Percentiles rank a stretch among this genome's conserved stretches.
Conservation (phyloP, 2,888 invertebrate species). For the Celastrina argiolus region DNA sequence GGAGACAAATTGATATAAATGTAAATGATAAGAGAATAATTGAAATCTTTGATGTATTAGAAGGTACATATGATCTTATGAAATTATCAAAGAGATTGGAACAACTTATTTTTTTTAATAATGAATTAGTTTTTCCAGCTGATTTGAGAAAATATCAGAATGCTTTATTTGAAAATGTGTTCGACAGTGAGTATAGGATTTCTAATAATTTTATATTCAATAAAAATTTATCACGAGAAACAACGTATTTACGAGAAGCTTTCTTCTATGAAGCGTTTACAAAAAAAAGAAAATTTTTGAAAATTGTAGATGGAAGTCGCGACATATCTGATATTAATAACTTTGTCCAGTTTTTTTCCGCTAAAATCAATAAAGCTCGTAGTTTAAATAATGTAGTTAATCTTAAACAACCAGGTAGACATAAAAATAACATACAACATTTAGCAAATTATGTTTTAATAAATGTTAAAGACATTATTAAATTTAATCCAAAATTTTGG, state of each 20-base stretch:
- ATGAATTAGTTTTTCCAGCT: background rate
- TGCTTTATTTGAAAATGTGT: background rate
- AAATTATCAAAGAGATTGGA: background rate
- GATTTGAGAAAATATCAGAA: background rate
- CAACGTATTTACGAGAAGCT: slow-evolving; percentile 2
- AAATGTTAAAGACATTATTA: background rate
- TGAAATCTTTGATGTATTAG: background rate
- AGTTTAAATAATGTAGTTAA: background rate
- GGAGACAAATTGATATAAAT: background rate
- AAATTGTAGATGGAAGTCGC: background rate
- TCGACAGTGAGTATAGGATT: background rate
- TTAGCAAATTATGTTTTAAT: background rate
- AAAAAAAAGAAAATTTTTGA: background rate
- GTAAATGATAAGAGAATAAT: background rate
- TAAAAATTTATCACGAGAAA: background rate
- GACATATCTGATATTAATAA: background rate
- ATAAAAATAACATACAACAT: background rate
- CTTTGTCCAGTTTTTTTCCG: background rate
- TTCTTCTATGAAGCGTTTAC: background rate
- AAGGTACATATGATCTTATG: slow-evolving; percentile 3
- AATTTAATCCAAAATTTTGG: slow-evolving; percentile 8
- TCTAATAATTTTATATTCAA: background rate
- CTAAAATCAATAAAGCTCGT: background rate
- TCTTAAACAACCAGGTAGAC: background rate
- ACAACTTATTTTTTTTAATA: background rate